Evolutionary conservation across 2,888 invertebrate genomes (phyloP), one percentile per base, ranked within the genome.

Genomic region (Synergus gifuensis): DNA sequence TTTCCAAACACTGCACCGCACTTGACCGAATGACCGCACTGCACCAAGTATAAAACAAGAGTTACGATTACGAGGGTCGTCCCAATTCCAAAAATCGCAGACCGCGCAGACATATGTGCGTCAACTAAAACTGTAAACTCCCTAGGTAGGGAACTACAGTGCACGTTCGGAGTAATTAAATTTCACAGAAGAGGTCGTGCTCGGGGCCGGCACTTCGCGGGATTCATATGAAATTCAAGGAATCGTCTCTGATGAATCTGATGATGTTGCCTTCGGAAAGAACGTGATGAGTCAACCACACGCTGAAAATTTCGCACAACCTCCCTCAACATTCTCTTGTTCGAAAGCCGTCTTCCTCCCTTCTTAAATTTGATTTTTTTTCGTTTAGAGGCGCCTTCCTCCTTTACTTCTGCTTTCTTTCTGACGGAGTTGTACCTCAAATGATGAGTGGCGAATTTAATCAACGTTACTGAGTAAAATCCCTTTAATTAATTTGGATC

Each of bases 191-290:
- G 54, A 73, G 73, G 54, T 69, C 69, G 69, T 36, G 40, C 54
- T 36, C 54, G 36, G 11, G n/a, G 11, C 54, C 73, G 28, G 42
- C 73, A 73, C 54, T 54, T 73, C n/a, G 73, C 73, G 73, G 54
- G 73, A 54, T 73, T 73, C n/a, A 16, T 54, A 22, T 40, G 73
- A 73, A 54, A 49, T 58, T 18, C 5, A 12, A 54, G n/a, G 16
- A 54, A 73, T 54, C 12, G 69, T 69, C 49, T 69, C 11, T 73
- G 69, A 22, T 42, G 18, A 67, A 44, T 69, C n/a, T 73, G 69
- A 22, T 42, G 18, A 67, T 67, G 7, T 28, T 49, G 36, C 16
- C 36, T 73, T 36, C 73, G n/a, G 49, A 73, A 16, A n/a, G 36
- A 54, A 49, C 36, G 9, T 9, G 12, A 73, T 73, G 73, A 73